Percentiles rank a stretch among this genome's conserved stretches.
Evolutionary conservation across 2,797 vertebrate genomes (phyloP).

Genomic region (Cheirogaleus major): DNA sequence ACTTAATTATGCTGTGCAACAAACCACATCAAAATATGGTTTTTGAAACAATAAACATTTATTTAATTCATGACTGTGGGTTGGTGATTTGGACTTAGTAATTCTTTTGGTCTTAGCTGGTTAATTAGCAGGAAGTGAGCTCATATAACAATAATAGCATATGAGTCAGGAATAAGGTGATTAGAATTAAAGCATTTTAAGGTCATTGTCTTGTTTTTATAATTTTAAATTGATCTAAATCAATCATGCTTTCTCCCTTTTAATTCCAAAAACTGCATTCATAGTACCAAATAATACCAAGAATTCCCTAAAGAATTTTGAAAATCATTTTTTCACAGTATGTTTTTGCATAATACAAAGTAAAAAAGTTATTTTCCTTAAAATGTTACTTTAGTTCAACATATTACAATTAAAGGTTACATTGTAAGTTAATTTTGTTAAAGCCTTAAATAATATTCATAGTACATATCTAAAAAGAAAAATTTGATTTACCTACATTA

Average conservation of each 20-base stretch:
- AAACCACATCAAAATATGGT: neutral
- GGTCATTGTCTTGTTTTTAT: neutral
- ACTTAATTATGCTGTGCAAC: neutral
- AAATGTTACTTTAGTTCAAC: neutral
- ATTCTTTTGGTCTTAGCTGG: neutral
- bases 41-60: constrained; percentile 34
- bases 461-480: constrained; percentile 9
- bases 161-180: neutral
- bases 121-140: neutral
- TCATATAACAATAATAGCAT: neutral
- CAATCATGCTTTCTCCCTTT: neutral
- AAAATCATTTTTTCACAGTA: neutral
- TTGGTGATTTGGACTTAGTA: neutral
- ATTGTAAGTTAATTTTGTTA: neutral
- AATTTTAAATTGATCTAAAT: neutral
- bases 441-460: neutral
- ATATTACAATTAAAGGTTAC: neutral
- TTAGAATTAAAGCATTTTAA: neutral
- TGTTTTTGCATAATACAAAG: neutral
- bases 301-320: neutral
- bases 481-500: constrained; percentile 27
- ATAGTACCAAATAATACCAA: neutral
- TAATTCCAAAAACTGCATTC: neutral
- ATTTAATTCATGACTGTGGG: constrained; percentile 13
- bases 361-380: neutral